Conservation (phyloP, 2,113 vertebrate species). For the Trogon melanurus region DNA sequence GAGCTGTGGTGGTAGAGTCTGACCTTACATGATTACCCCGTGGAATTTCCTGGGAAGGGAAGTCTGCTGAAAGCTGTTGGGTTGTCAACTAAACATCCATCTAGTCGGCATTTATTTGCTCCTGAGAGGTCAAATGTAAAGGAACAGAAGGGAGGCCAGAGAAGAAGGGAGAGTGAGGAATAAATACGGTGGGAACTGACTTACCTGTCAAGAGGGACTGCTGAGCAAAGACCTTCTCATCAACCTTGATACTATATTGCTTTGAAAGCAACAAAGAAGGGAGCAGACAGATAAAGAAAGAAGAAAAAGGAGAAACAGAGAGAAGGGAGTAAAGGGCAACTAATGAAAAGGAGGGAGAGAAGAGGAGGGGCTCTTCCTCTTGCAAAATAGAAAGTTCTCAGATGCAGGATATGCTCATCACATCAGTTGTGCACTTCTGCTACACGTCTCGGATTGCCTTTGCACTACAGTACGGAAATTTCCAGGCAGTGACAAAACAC, state of each 20-base stretch:
- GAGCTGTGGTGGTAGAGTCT: background rate
- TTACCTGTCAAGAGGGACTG: conserved; percentile 51
- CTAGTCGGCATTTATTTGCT: background rate
- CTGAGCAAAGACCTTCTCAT: conserved; percentile 48
- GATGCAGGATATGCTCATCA: background rate
- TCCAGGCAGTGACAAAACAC: background rate
- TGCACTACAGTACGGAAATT: background rate
- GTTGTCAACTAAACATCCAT: background rate
- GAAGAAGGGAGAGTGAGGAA: conserved; percentile 8
- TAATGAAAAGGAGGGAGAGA: conserved; percentile 24
- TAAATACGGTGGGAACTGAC: background rate
- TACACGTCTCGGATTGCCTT: background rate
- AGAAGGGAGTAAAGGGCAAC: conserved; percentile 45
- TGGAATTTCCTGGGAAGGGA: conserved; percentile 1
- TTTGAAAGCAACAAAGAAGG: conserved; percentile 59
- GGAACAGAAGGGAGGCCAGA: background rate
- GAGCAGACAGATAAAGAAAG: conserved; percentile 13
- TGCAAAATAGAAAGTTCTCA: background rate
- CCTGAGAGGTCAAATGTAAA: background rate
- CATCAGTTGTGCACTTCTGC: background rate
- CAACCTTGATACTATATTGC: conserved; percentile 43
- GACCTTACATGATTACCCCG: background rate
- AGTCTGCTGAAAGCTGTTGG: background rate
- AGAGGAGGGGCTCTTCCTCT: conserved; percentile 26
- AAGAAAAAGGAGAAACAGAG: conserved; percentile 34